Conservation (phyloP, 1,140 invertebrate genomes). For the Drosophila parvula region DNA sequence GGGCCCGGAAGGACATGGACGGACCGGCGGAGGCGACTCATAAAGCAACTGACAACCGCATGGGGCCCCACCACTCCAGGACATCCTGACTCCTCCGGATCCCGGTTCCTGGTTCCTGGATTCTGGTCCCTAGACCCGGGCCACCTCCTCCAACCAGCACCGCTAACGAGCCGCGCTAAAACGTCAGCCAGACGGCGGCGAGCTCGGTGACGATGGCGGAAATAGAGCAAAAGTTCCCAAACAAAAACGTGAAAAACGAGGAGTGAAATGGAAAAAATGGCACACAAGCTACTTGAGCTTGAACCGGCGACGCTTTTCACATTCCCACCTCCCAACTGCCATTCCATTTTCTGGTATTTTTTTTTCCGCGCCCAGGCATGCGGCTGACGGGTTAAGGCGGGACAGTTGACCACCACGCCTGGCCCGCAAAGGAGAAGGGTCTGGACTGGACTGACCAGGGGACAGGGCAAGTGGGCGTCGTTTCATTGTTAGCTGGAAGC, state of each 20-base stretch:
- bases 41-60: slow-evolving; percentile 74
- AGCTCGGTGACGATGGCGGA: slow-evolving; percentile 52
- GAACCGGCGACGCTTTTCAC: slow-evolving; percentile 52
- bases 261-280: slow-evolving; percentile 53
- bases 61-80: slow-evolving; percentile 18
- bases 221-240: slow-evolving; percentile 75
- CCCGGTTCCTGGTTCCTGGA: not conserved
- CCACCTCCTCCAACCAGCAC: slow-evolving; percentile 1
- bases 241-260: slow-evolving; percentile 48
- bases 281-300: slow-evolving; percentile 75
- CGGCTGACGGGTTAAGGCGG: slow-evolving; percentile 78
- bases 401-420: slow-evolving; percentile 66
- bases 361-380: slow-evolving; percentile 57
- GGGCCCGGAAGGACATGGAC: slow-evolving; percentile 29
- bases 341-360: slow-evolving; percentile 23
- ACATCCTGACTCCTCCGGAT: not conserved
- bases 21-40: slow-evolving; percentile 48
- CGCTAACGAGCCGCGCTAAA: slow-evolving; percentile 70
- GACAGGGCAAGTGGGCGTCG: slow-evolving; percentile 24
- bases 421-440: slow-evolving; percentile 12
- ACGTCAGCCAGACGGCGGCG: slow-evolving; percentile 60
- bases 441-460: not conserved
- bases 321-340: slow-evolving; percentile 14
- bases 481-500: slow-evolving; percentile 58
- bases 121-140: not conserved